Evolutionary conservation across 2,888 invertebrate species (phyloP).

Genomic region (Amblyteles armatorius): DNA sequence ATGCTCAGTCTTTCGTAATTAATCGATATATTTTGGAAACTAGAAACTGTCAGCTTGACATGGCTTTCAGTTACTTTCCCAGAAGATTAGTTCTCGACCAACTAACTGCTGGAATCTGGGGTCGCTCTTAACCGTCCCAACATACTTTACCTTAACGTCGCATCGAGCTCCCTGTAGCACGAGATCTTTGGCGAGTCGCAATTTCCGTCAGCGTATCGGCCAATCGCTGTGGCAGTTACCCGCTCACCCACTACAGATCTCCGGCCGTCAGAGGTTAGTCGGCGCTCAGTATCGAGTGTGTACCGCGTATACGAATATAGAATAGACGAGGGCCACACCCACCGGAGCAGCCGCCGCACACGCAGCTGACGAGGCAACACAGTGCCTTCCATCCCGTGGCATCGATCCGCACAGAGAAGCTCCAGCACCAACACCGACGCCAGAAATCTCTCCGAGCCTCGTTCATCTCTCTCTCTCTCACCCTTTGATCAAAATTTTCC

Average conservation of each 20-base stretch:
- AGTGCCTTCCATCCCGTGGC: constrained; percentile 41
- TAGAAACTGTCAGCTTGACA: too few relatives aligned
- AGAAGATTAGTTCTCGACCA: too few relatives aligned
- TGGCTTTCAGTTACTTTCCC: too few relatives aligned
- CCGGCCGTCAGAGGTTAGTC: too few relatives aligned
- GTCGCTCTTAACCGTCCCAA: too few relatives aligned
- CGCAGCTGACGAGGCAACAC: constrained; percentile 48
- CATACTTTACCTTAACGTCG: neutral
- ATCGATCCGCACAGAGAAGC: constrained; percentile 70
- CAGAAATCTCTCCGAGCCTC: neutral
- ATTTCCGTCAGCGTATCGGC: constrained; percentile 45
- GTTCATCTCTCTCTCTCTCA: neutral
- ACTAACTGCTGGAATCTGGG: too few relatives aligned
- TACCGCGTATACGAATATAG: neutral
- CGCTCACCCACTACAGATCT: neutral
- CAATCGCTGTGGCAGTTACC: constrained; percentile 26
- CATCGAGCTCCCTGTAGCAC: neutral
- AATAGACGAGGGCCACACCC: constrained; percentile 61
- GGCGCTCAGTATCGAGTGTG: neutral
- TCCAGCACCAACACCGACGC: constrained; percentile 35
- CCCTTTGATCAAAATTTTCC: constrained; percentile 66
- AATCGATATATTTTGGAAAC: too few relatives aligned
- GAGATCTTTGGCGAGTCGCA: constrained; percentile 39
- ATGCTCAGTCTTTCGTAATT: too few relatives aligned
- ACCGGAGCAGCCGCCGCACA: constrained; percentile 56